Evolutionary conservation across 2,888 invertebrate genomes (phyloP), one percentile per base, ranked within the genome.

Genomic region (Mythimna albipuncta): DNA sequence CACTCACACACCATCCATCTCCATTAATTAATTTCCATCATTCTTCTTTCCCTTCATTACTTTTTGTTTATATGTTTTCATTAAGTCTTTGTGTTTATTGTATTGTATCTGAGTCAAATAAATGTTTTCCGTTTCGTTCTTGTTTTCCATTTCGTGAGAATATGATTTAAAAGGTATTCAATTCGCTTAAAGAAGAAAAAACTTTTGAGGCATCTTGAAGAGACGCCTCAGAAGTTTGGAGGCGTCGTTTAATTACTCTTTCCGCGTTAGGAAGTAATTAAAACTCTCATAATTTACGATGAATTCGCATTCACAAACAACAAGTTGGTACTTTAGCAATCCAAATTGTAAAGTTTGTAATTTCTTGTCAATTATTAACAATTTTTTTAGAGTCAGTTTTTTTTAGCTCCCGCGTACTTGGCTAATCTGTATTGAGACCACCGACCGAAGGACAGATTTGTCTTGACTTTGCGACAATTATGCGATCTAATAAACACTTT

Each of bases 191-290:
- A 52, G 50, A 52, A 52, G 19, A 52, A 50, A 21, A 6, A 19
- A 69, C 9, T 19, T 21, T 21, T 5, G 19, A 47, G 16, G 47
- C 19, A 47, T 47, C 47, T 47, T 47, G 47, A 47, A 47, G 47
- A 47, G 47, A 47, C 47, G 16, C 16, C 19, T 57, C 19, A n/a
- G 47, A 70, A 68, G 47, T 38, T 67, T 38, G 19, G 26, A 19
- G 38, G 21, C 70, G 38, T 26, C 10, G 38, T 19, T 16, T 66
- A 44, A 66, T 66, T n/a, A 58, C 41, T 64, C 26, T 64, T 52
- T 19, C 13, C 16, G 13, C 10, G 6, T 64, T 32, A 16, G 9
- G 9, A 13, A 38, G 64, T 50, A 64, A 68, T 63, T 52, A 50
- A 50, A 10, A 10, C n/a, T 10, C 11, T n/a, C 52, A 41, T 35